Base-by-base conservation (phyloP, 2,113 vertebrate species). In the Loxodonta africana region DNA sequence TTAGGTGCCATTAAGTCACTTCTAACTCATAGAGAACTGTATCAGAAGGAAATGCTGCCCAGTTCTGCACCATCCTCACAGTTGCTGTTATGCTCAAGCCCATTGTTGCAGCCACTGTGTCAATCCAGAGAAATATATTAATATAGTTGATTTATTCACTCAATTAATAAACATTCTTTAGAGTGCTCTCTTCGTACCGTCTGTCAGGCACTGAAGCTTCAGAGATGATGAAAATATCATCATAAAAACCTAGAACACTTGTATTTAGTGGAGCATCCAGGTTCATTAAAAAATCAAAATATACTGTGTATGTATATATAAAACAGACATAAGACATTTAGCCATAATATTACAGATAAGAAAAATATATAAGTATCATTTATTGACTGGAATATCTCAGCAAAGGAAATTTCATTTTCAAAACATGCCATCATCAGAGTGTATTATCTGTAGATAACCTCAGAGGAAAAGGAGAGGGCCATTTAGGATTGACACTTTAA, bases 401-500 rank as follows among this genome's bases (percentile, higher is more conserved):
- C 53, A 91, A 96, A 80, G 30, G 90, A 89, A 62, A 73, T 1
- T 83, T 33, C 62, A 91, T 91, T 91, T 94, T 85, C 21, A 83
- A 97, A 93, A 90, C 30, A 96, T 11, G 2, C 17, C 76, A 82
- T 91, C 83, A 78, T 83, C 82, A 96, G 81, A 80, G 28, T 69
- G 60, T 84, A 94, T 37, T 46, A 12, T 81, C 60, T 78, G 80
- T 18, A 82, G 28, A 23, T 25, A 90, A 8, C 71, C 63, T 81
- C 62, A 18, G 41, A n/a, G 44, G 28, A 17, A 30, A 48, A 76
- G 84, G 65, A 77, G 33, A 69, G 21, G 48, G 17, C 6, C 85
- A 84, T 90, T 93, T 93, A 92, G 94, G 82, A 92, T 30, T 74
- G 85, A 96, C 0, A 2, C 51, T 90, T 25, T 88, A 97, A 97